Evolutionary conservation across 2,113 vertebrate species (phyloP).

Genomic region (Tenebrosternarchus preto): DNA sequence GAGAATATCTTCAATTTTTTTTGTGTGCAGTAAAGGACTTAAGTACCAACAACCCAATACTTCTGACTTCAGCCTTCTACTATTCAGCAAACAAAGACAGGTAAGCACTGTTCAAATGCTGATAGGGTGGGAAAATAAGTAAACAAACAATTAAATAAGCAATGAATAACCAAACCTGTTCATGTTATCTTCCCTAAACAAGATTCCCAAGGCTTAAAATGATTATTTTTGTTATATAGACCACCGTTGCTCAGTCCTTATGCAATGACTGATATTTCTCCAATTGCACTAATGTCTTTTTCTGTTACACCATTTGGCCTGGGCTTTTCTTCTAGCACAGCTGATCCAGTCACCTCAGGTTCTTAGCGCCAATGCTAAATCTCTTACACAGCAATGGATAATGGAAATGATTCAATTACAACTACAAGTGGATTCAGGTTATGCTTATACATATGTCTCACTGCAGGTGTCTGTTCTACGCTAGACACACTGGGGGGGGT

Average conservation of each 20-base stretch:
- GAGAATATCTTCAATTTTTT: constrained; percentile 29
- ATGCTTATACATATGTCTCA: background rate
- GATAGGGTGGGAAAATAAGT: background rate
- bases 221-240: background rate
- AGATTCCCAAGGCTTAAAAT: background rate
- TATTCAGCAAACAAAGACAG: constrained; percentile 1
- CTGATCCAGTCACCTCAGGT: background rate
- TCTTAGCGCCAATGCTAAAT: constrained; percentile 4
- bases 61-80: constrained; percentile 12
- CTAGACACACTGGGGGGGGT: background rate
- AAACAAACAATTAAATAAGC: background rate
- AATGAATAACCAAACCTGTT: background rate
- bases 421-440: background rate
- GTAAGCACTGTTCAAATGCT: background rate
- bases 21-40: constrained; percentile 21
- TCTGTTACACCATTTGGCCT: background rate
- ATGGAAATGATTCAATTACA: constrained; percentile 29
- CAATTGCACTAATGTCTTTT: constrained; percentile 9
- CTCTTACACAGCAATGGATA: constrained; percentile 9
- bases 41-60: constrained; percentile 29
- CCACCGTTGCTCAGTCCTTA: constrained; percentile 9
- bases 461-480: background rate
- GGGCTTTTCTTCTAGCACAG: constrained; percentile 8
- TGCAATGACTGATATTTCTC: constrained; percentile 16
- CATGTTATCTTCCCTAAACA: background rate